Base-by-base conservation (phyloP, 2,888 invertebrate genomes). In the Drosophila neutralis region DNA sequence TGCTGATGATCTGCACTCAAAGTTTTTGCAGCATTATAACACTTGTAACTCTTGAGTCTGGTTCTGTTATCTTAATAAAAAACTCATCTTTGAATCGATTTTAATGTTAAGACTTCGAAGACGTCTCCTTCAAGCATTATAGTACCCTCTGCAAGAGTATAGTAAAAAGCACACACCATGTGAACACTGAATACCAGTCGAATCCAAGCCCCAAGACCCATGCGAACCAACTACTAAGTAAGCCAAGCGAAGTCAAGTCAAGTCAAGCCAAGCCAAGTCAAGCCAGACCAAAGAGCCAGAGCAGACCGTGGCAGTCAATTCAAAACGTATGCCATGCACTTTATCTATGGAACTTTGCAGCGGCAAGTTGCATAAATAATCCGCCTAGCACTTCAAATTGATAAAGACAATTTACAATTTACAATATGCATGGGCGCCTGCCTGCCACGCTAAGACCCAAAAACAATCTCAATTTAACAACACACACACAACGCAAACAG, bases 331-430 rank as follows among this genome's bases (percentile, higher is more conserved):
- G 72, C 58, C 61, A 33, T 62, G 80, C 83, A 77, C 86, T 89
- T 89, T 89, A 86, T 86, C 90, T 87, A 70, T 80, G 73, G 69
- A 87, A 87, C 86, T 85, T 73, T 80, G 80, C 88, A 72, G 73
- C 56, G 81, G 78, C 85, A 80, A 89, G 88, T 71, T 87, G 85
- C 85, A 85, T 85, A 89, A 85, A 86, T 89, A 86, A 86, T 86
- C 86, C 88, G 74, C 63, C 78, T 69, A 76, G 89, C 90, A 86
- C 87, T 85, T 89, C 85, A 86, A 86, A 86, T 86, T 87, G 86
- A 89, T 87, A 87, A 87, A 89, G 86, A 87, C 90, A 87, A 89
- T 87, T 87, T 88, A 88, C 87, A 84, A 73, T 82, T 71, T 73
- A 83, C 84, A 83, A 80, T 86, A 63, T 81, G 73, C 62, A 70